Base-by-base conservation (phyloP, 2,113 vertebrate species). In the Phocoena sinus region DNA sequence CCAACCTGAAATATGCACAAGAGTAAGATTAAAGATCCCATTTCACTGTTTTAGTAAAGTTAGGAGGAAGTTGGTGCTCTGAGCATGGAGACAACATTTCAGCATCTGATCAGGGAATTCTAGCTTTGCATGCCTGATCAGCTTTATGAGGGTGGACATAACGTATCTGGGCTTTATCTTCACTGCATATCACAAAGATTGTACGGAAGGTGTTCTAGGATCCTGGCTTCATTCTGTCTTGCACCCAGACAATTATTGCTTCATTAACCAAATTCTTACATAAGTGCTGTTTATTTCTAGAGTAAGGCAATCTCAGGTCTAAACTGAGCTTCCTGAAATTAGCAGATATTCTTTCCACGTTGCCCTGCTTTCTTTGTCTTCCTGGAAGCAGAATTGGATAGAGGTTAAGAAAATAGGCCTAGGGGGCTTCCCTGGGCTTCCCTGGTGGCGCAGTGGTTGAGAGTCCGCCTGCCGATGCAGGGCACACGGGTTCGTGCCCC, bases 1-100 rank as follows among this genome's bases (percentile, higher is more conserved):
- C 99, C 98, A 99, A 98, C 95, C 99, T 99, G 98, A 50, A 98
- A 97, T 33, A 92, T 11, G 98, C 3, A 94, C 1, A 70, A 81
- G 63, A 63, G 11, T 6, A 3, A 71, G 21, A 50, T 83, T 56
- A 58, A 80, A 76, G 50, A 63, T 25, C 2, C 3, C 20, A 20
- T 53, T 85, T n/a, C 5, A 20, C 4, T 8, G 31, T 63, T 21
- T 81, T 56, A 33, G 41, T 53, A 63, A 74, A 93, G 67, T 88
- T n/a, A 18, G 53, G 33, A 86, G 74, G 63, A 58, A 71, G 47
- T 17, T 36, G 38, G 74, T 41, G 28, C 38, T 67, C 53, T 18
- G 47, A 87, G 21, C 31, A 47, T 25, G 41, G 38, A 60, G 47
- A 81, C 0, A 23, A 33, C 13, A 74, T 60, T 83, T 63, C 41